Evolutionary conservation across 2,888 invertebrate species (phyloP).

Genomic region (Lithosia quadra): DNA sequence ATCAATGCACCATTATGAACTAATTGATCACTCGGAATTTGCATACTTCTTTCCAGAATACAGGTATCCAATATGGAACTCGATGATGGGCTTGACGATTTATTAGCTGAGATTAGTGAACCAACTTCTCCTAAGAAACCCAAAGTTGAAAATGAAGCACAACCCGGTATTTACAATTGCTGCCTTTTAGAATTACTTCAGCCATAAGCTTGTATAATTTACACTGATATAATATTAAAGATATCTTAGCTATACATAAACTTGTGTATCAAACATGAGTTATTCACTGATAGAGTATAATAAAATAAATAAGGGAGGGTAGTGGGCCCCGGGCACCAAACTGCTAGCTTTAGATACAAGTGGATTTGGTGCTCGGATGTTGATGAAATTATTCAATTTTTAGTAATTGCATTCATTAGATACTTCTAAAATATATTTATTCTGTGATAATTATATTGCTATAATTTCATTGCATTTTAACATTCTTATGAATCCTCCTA

Average conservation of each 20-base stretch:
- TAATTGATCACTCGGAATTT: background rate
- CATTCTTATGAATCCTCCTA: background rate
- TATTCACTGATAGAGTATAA: background rate
- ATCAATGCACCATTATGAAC: no score
- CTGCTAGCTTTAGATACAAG: no score
- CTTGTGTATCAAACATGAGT: background rate
- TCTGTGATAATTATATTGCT: background rate
- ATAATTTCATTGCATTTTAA: background rate
- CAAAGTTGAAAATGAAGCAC: slow-evolving; percentile 60
- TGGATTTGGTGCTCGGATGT: no score
- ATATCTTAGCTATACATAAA: background rate
- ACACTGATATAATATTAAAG: background rate
- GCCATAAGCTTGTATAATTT: background rate
- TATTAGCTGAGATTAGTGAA: slow-evolving; percentile 78
- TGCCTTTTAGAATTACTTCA: background rate
- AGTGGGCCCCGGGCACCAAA: no score
- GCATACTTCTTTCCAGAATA: background rate
- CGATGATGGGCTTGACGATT: slow-evolving; percentile 81
- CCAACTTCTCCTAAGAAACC: slow-evolving; percentile 76
- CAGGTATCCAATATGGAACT: slow-evolving; percentile 68
- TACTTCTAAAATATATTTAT: background rate
- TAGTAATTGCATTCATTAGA: no score
- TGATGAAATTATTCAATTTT: background rate
- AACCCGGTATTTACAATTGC: slow-evolving; percentile 60
- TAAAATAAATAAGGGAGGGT: no score